Evolutionary conservation across 2,113 vertebrate species (phyloP).

Genomic region (Ammodytes marinus): DNA sequence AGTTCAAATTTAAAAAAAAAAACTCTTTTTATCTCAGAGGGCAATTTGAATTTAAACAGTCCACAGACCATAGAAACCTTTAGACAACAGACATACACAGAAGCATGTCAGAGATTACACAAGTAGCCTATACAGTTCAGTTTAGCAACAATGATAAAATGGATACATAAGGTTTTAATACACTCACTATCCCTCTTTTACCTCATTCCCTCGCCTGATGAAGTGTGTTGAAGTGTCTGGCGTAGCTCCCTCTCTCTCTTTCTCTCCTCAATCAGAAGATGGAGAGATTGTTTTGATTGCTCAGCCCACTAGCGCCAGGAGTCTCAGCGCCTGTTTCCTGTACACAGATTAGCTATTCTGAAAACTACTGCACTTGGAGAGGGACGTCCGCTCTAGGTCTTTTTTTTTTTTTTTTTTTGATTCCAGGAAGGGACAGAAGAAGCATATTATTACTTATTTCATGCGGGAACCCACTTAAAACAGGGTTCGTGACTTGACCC

Average conservation of each 20-base stretch:
- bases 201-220: constrained; percentile 23
- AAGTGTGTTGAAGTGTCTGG: constrained; percentile 61
- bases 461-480: constrained; percentile 65
- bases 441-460: constrained; percentile 70
- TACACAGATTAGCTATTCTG: constrained; percentile 72
- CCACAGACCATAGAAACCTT: too few relatives aligned
- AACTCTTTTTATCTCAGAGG: too few relatives aligned
- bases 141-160: background rate
- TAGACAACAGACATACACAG: too few relatives aligned
- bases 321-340: constrained; percentile 77
- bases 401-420: constrained; percentile 11
- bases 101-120: too few relatives aligned
- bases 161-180: background rate
- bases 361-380: constrained; percentile 62
- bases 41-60: too few relatives aligned
- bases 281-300: constrained; percentile 80
- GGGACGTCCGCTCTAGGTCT: constrained; percentile 34
- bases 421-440: constrained; percentile 67
- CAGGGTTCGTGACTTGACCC: constrained; percentile 41
- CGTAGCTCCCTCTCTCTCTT: constrained; percentile 44
- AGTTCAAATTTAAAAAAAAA: too few relatives aligned
- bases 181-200: background rate
- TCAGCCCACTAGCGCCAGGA: constrained; percentile 75
- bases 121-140: too few relatives aligned
- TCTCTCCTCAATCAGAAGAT: constrained; percentile 71